Evolutionary conservation across 2,113 vertebrate species (phyloP).

Genomic region (Uria aalge): DNA sequence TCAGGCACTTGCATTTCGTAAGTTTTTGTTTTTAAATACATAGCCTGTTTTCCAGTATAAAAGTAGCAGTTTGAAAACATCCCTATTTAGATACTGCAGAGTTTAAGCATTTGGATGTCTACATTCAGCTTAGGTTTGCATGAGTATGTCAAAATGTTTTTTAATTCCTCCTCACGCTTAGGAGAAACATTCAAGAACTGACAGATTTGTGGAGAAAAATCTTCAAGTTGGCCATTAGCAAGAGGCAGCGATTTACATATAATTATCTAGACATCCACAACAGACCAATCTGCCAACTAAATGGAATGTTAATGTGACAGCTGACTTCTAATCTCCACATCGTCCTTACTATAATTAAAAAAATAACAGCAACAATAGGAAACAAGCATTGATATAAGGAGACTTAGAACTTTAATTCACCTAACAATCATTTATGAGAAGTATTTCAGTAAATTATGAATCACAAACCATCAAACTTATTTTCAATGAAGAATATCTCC

Average conservation of each 20-base stretch:
- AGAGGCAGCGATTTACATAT: slow-evolving; percentile 3
- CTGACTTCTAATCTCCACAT: slow-evolving; percentile 1
- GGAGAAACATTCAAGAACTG: neutral
- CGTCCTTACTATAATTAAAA: neutral
- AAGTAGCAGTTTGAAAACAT: neutral
- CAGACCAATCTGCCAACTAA: neutral
- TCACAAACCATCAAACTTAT: neutral
- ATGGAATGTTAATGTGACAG: neutral
- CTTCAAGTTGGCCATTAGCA: neutral
- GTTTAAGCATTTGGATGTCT: neutral
- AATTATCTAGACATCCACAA: neutral
- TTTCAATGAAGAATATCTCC: neutral
- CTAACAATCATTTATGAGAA: neutral
- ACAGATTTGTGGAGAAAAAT: neutral
- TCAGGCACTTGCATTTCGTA: neutral
- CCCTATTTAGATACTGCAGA: neutral
- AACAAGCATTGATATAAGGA: neutral
- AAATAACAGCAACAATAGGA: neutral
- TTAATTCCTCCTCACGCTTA: neutral
- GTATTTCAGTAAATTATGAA: neutral
- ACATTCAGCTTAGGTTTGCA: neutral
- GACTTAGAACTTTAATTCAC: neutral
- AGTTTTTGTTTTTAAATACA: neutral
- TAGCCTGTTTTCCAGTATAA: neutral
- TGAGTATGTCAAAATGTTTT: neutral